These are phyloP conservation scores for Drosophila neocordata DNA, from an alignment of 1,140 invertebrate species.

Conservation along the genomic window DNA sequence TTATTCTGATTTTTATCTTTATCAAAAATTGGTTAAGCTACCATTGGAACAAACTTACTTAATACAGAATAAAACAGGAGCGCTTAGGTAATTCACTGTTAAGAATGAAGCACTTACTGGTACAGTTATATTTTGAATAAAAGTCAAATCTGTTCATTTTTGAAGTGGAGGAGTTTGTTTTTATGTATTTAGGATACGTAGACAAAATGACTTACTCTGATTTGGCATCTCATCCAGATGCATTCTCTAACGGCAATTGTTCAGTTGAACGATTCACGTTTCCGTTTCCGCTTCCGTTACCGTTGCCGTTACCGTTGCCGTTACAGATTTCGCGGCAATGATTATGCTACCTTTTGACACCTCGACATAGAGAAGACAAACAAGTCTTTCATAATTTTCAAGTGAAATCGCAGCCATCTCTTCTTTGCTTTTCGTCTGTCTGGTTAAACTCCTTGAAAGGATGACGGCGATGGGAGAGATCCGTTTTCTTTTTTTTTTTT, in stretches of 20 bases:
- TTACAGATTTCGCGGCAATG: slow-evolving; percentile 25
- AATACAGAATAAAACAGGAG: no score
- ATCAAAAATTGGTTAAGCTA: no score
- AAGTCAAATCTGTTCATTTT: no score
- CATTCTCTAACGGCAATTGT: neutral
- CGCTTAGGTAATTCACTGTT: no score
- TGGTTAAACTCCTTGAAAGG: slow-evolving; percentile 15
- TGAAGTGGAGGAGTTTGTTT: neutral
- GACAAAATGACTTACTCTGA: neutral
- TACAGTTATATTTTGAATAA: no score
- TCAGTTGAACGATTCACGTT: slow-evolving; percentile 10
- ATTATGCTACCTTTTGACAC: slow-evolving; percentile 52
- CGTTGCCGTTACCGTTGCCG: neutral
- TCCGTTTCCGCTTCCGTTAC: neutral
- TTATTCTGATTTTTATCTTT: no score
- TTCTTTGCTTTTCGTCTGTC: slow-evolving; percentile 14
- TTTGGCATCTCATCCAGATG: neutral
- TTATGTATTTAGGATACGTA: neutral
- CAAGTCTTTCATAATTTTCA: slow-evolving; percentile 52
- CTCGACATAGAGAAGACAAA: slow-evolving; percentile 42
- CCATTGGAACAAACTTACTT: no score
- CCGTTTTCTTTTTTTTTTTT: no score
- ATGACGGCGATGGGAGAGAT: neutral
- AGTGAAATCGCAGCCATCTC: slow-evolving; percentile 35
- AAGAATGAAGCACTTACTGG: no score